Evolutionary conservation across 2,113 vertebrate genomes (phyloP).

Genomic region (Pantherophis guttatus): DNA sequence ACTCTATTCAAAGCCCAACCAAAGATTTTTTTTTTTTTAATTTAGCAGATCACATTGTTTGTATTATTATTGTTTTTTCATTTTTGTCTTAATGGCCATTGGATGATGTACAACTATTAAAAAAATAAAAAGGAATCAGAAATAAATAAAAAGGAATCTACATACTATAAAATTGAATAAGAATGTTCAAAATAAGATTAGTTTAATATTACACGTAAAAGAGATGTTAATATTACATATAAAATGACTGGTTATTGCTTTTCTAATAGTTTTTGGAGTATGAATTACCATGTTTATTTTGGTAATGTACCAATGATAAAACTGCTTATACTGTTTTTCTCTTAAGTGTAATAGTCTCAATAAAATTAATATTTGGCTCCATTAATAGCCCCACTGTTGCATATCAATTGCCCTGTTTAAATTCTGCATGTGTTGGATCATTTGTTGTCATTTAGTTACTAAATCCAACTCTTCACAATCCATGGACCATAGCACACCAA

Average conservation of each 20-base stretch:
- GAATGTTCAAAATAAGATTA: background rate
- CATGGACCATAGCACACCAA: background rate
- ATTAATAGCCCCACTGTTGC: background rate
- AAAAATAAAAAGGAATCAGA: background rate
- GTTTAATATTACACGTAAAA: background rate
- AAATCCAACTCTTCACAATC: background rate
- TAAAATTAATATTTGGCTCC: background rate
- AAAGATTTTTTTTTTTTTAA: background rate
- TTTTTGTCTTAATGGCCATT: background rate
- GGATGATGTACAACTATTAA: background rate
- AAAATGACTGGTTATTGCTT: background rate
- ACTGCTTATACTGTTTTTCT: background rate
- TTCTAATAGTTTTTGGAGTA: background rate
- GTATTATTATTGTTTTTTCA: background rate
- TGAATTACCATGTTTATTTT: background rate
- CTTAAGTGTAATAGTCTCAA: background rate
- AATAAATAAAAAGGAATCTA: background rate
- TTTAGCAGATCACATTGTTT: constrained; percentile 4
- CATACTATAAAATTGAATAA: background rate
- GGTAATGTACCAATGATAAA: background rate
- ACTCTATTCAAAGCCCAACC: background rate
- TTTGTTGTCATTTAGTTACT: background rate
- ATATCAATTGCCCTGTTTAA: background rate
- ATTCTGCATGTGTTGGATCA: background rate
- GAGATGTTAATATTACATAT: background rate